phyloP scores from a whole-genome alignment of 2,888 invertebrate genomes.

The Limnephilus lunatus region DNA sequence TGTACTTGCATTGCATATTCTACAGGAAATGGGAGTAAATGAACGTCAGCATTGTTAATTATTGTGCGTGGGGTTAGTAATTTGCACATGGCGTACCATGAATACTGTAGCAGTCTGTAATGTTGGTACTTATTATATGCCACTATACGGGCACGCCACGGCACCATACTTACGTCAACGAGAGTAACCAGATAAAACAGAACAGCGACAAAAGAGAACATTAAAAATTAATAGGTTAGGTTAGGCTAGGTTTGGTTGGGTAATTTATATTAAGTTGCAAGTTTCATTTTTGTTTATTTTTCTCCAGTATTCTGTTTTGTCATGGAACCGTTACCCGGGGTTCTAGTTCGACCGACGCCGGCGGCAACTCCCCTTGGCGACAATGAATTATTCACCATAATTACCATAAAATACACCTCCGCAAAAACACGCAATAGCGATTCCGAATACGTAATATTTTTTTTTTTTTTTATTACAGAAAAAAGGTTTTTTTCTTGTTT shows the following conservation, averaged over 20 bases:
- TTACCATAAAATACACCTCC: conserved; percentile 27
- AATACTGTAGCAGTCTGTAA: not conserved
- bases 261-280: no score
- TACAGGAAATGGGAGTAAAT: not conserved
- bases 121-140: not conserved
- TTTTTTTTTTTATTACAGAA: no score
- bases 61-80: conserved; percentile 12
- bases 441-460: not conserved
- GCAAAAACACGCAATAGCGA: not conserved
- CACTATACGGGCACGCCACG: not conserved
- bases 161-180: not conserved
- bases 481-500: no score
- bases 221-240: no score
- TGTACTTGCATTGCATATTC: not conserved
- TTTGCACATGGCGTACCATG: conserved; percentile 11
- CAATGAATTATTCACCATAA: conserved; percentile 38
- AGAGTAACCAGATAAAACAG: no score
- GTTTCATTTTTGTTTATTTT: no score
- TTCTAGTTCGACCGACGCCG: conserved; percentile 19
- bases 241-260: no score
- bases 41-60: conserved; percentile 2
- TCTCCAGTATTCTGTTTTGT: no score
- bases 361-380: conserved; percentile 18
- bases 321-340: not conserved
- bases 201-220: no score